phyloP scores from a whole-genome alignment of 1,140 invertebrate species.

The Bombus balteatus region DNA sequence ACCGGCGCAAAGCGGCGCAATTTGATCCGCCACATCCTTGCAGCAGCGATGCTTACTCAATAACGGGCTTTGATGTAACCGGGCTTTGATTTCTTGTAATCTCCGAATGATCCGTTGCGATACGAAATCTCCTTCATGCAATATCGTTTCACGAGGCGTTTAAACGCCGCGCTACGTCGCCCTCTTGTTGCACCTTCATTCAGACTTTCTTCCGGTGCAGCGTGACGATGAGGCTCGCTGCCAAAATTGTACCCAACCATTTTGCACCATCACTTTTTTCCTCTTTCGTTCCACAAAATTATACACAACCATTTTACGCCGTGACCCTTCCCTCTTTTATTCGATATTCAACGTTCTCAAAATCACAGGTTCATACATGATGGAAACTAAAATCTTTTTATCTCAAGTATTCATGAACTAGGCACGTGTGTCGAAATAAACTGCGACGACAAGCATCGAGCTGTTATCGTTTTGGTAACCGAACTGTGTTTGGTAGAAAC shows the following conservation, averaged over 20 bases:
- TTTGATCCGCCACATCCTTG: neutral
- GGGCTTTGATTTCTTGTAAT: conserved; percentile 27
- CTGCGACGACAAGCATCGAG: too few relatives aligned
- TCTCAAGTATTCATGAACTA: neutral
- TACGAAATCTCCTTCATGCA: neutral
- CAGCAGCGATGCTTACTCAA: conserved; percentile 7
- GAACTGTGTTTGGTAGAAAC: neutral
- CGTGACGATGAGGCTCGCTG: too few relatives aligned
- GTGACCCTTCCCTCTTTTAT: neutral
- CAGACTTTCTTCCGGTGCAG: neutral
- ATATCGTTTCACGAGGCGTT: neutral
- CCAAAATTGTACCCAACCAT: neutral
- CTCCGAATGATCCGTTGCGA: conserved; percentile 10
- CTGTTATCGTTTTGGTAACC: neutral
- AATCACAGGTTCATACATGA: too few relatives aligned
- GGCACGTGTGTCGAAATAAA: neutral
- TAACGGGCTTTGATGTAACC: conserved; percentile 22
- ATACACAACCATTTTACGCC: neutral
- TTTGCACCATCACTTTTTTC: neutral
- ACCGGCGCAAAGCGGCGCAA: neutral
- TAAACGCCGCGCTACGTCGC: too few relatives aligned
- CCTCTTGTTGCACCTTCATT: neutral
- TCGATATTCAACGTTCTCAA: too few relatives aligned
- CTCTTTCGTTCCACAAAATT: neutral
- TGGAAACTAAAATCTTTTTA: neutral